Evolutionary conservation across 2,888 invertebrate genomes (phyloP), one percentile per base, ranked within the genome.

Genomic region (Erpobdella octoculata): DNA sequence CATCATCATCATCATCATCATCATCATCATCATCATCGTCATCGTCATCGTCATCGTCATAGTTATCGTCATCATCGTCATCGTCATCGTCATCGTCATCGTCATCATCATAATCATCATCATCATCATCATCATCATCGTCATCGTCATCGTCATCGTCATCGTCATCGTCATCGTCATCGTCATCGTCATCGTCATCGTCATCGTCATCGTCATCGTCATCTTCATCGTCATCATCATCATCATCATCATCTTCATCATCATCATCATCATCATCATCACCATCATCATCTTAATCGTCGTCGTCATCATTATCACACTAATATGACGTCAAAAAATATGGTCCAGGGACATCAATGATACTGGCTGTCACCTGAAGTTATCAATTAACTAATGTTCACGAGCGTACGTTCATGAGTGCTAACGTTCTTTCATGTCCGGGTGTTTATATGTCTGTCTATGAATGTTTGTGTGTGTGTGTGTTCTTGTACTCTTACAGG

Each of bases 191-290:
- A 67, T 71, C 71, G 71, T 64, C 70, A 72, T 70, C 73, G 59
- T 71, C 72, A 72, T 71, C 71, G 71, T 72, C 72, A 66, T 68
- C 71, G 69, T 71, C 73, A 72, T 67, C 68, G 68, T 71, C 70
- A 67, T 38, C 71, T 37, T 62, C 70, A 69, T 71, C 72, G 70
- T 66, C 69, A 70, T 66, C 62, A 64, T 38, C 72, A 70, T 58
- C 53, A 64, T 71, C 59, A 48, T 58, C 59, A 28, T 61, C 70
- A 35, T 33, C 58, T n/a, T 70, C 70, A 25, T 37, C 64, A 37
- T 38, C 53, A 37, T 36, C 69, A 61, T n/a, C 15, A 67, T 33
- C 25, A 37, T 37, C 46, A 71, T 15, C 35, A 70, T 65, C 72
- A 73, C 48, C 72, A 71, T 64, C 67, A 73, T 36, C 71, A 67